These are phyloP conservation scores for Fratercula arctica DNA, from an alignment of 2,797 vertebrate species.

Conservation along the genomic window DNA sequence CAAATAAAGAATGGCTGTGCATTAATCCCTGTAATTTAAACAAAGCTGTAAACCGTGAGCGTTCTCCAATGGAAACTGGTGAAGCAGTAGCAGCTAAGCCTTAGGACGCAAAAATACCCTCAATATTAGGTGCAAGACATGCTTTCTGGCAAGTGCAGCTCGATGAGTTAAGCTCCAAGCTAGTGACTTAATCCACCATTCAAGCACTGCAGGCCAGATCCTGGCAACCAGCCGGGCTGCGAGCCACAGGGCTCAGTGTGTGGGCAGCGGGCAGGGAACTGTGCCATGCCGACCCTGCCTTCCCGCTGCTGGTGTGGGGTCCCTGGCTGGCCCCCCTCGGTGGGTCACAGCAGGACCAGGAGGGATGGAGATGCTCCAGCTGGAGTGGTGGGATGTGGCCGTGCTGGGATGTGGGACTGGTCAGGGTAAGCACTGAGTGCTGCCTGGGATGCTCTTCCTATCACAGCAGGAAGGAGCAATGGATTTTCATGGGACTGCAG, in stretches of 20 bases:
- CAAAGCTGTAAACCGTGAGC: constrained; percentile 40
- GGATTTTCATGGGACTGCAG: background rate
- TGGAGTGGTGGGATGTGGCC: rapidly evolving
- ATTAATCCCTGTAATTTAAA: constrained; percentile 52
- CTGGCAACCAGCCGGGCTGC: background rate
- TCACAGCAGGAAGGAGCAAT: rapidly evolving
- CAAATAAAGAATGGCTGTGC: constrained; percentile 40
- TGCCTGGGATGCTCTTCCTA: background rate
- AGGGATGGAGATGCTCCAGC: background rate
- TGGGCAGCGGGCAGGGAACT: background rate
- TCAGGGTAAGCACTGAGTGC: background rate
- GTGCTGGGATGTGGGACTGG: rapidly evolving
- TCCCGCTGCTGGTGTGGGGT: background rate
- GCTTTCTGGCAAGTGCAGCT: constrained; percentile 28
- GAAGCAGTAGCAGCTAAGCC: constrained; percentile 57
- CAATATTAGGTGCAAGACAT: constrained; percentile 37
- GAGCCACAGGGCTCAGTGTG: background rate
- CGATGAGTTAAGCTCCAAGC: constrained; percentile 33
- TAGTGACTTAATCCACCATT: constrained; percentile 30
- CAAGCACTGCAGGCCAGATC: background rate
- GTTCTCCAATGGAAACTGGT: constrained; percentile 37
- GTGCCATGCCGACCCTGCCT: rapidly evolving
- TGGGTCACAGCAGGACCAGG: background rate
- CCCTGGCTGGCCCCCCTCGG: background rate
- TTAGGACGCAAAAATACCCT: constrained; percentile 42